Percentiles rank a stretch among this genome's conserved stretches.
These are phyloP conservation scores for Drosophila eohydei DNA, from an alignment of 2,888 invertebrate genomes.

Conservation along the genomic window DNA sequence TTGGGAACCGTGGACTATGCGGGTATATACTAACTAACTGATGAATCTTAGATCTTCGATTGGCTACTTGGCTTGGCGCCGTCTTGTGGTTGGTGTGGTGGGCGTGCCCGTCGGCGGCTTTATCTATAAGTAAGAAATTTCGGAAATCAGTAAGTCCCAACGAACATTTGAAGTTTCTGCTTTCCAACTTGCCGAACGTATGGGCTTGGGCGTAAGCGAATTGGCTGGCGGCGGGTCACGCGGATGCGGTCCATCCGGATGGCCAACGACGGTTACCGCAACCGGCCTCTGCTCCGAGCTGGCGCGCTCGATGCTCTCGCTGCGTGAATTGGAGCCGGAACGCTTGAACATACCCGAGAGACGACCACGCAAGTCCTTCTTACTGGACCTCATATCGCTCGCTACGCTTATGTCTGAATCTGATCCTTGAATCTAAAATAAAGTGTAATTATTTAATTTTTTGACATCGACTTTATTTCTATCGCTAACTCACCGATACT, in stretches of 20 bases:
- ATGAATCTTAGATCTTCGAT: conserved; percentile 50
- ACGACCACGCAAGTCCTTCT: conserved; percentile 91
- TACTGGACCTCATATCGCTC: conserved; percentile 88
- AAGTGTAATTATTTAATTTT: background rate
- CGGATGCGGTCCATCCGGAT: conserved; percentile 82
- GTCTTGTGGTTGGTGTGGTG: conserved; percentile 82
- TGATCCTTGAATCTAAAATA: conserved; percentile 87
- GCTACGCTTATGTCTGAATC: conserved; percentile 90
- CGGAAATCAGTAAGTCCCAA: background rate
- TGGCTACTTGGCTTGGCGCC: conserved; percentile 74
- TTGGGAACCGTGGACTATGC: conserved; percentile 11
- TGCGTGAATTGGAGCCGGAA: conserved; percentile 87
- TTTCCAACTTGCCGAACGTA: conserved; percentile 76
- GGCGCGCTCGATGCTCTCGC: conserved; percentile 86
- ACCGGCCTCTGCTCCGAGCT: conserved; percentile 86
- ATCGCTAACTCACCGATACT: conserved; percentile 80
- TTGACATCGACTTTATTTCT: background rate
- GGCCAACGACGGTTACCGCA: conserved; percentile 85
- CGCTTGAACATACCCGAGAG: conserved; percentile 94
- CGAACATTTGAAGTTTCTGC: background rate
- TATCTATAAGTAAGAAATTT: conserved; percentile 61
- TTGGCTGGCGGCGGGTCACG: conserved; percentile 83
- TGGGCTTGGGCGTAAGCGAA: conserved; percentile 82
- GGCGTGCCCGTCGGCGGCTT: conserved; percentile 83
- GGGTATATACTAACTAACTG: conserved; percentile 41